Conservation (phyloP, 2,113 vertebrate species). For the Dipodomys merriami region DNA sequence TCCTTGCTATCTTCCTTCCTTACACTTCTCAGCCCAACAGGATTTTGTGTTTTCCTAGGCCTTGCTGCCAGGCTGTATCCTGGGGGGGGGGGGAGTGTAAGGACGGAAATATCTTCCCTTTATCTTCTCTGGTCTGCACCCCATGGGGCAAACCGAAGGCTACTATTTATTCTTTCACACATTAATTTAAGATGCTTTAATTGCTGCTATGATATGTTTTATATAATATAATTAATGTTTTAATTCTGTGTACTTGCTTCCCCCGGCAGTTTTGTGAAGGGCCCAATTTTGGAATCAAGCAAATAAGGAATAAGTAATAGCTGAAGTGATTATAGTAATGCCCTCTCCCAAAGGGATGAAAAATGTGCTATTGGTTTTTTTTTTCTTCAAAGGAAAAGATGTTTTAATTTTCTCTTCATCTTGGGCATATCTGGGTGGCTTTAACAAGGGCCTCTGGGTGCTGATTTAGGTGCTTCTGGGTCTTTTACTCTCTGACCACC, state of each 20-base stretch:
- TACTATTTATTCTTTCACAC: constrained; percentile 80
- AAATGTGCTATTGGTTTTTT: not conserved
- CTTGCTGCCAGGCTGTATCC: constrained; percentile 18
- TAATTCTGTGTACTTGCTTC: constrained; percentile 78
- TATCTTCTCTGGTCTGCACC: constrained; percentile 74
- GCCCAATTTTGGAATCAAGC: constrained; percentile 81
- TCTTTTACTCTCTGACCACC: not conserved
- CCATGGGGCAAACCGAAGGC: constrained; percentile 76
- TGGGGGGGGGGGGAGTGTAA: constrained; percentile 1
- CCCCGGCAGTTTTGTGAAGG: constrained; percentile 77
- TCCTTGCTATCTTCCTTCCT: not conserved
- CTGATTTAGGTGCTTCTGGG: not conserved
- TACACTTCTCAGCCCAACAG: not conserved
- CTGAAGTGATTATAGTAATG: constrained; percentile 60
- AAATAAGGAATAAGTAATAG: constrained; percentile 77
- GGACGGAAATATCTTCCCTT: constrained; percentile 76
- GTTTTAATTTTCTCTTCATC: constrained; percentile 50
- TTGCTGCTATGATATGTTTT: constrained; percentile 81
- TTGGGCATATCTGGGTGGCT: constrained; percentile 11
- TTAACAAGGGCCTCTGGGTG: not conserved
- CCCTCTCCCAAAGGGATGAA: constrained; percentile 47
- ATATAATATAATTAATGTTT: constrained; percentile 82
- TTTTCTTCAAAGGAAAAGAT: constrained; percentile 22
- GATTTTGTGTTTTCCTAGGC: not conserved
- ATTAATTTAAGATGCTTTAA: constrained; percentile 81